phyloP scores from a whole-genome alignment of 2,888 invertebrate genomes.

The Mythimna lalbum region DNA sequence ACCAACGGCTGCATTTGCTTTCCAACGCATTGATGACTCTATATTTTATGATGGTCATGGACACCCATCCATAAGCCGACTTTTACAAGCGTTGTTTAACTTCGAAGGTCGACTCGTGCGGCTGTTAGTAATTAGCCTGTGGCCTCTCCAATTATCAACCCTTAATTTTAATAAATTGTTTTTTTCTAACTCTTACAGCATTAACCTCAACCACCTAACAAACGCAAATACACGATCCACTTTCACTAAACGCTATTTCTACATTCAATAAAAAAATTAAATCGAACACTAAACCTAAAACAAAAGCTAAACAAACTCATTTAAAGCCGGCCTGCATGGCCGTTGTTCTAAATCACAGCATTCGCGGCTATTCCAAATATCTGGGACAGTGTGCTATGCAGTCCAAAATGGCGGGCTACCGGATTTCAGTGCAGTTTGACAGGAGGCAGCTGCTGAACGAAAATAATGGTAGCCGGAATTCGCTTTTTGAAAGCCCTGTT shows the following conservation, averaged over 20 bases:
- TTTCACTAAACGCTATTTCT: not conserved
- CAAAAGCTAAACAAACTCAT: slow-evolving; percentile 18
- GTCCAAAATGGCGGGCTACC: slow-evolving; percentile 36
- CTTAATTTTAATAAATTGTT: too few relatives aligned
- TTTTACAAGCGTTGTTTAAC: too few relatives aligned
- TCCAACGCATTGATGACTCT: too few relatives aligned
- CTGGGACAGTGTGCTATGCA: slow-evolving; percentile 40
- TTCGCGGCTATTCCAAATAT: slow-evolving; percentile 38
- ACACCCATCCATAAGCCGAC: too few relatives aligned
- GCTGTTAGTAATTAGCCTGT: too few relatives aligned
- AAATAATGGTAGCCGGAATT: slow-evolving; percentile 47
- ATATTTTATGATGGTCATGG: too few relatives aligned
- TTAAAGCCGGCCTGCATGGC: not conserved
- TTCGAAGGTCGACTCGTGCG: too few relatives aligned
- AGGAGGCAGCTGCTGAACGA: slow-evolving; percentile 43
- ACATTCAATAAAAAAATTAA: not conserved
- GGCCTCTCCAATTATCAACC: too few relatives aligned
- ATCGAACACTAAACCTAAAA: slow-evolving; percentile 10
- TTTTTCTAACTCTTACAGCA: too few relatives aligned
- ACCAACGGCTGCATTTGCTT: too few relatives aligned
- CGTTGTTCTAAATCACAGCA: slow-evolving; percentile 26
- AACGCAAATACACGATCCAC: not conserved
- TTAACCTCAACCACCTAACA: not conserved
- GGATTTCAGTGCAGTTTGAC: slow-evolving; percentile 38
- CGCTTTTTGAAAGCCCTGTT: slow-evolving; percentile 21